These are phyloP conservation scores for Dynastes tityus DNA, from an alignment of 2,888 invertebrate species.

Conservation along the genomic window DNA sequence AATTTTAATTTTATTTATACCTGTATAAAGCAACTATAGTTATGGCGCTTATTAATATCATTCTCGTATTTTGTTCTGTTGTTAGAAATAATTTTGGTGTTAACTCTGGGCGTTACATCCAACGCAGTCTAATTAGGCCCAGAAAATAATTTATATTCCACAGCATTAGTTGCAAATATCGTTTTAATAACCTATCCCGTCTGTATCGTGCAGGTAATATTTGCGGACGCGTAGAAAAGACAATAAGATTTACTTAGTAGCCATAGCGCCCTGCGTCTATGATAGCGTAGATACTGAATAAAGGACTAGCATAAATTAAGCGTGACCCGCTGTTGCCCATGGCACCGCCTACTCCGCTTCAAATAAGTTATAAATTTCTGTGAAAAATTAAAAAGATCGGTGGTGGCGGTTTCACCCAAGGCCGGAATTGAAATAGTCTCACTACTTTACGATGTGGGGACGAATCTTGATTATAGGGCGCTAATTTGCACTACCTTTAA, in stretches of 20 bases:
- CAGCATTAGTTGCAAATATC: slow-evolving; percentile 46
- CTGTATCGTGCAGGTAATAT: slow-evolving; percentile 22
- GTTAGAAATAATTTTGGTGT: slow-evolving; percentile 6
- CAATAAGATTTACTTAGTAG: slow-evolving; percentile 36
- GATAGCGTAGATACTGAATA: slow-evolving; percentile 24
- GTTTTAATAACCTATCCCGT: slow-evolving; percentile 36
- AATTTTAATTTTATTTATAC: too few species aligned
- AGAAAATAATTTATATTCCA: slow-evolving; percentile 27
- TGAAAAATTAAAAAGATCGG: slow-evolving; percentile 65
- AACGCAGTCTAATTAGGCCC: slow-evolving; percentile 21
- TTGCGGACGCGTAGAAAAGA: slow-evolving; percentile 21
- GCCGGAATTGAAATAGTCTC: slow-evolving; percentile 68
- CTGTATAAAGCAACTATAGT: too few species aligned
- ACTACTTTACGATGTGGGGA: slow-evolving; percentile 70
- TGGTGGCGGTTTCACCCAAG: slow-evolving; percentile 53
- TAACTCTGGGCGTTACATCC: slow-evolving; percentile 35
- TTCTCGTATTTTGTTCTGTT: not conserved
- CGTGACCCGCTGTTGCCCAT: slow-evolving; percentile 63
- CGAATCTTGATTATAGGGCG: slow-evolving; percentile 67
- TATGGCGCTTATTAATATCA: too few species aligned
- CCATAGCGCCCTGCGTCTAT: slow-evolving; percentile 15
- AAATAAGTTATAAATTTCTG: slow-evolving; percentile 69
- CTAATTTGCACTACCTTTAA: slow-evolving; percentile 61
- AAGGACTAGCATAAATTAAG: slow-evolving; percentile 58
- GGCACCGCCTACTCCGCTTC: slow-evolving; percentile 62